phyloP scores from a whole-genome alignment of 2,888 invertebrate genomes.

The Macaria notata region DNA sequence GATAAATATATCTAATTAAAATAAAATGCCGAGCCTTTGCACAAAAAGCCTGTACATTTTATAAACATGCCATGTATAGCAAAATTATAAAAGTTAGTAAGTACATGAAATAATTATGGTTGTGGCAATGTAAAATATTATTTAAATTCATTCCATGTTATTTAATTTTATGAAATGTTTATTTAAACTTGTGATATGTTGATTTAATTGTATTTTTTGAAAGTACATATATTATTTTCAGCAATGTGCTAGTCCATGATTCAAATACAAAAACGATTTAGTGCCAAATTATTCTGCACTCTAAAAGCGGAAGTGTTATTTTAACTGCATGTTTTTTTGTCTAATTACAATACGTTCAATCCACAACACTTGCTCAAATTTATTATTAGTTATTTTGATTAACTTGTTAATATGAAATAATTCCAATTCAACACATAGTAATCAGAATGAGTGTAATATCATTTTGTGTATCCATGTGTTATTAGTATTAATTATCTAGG shows the following conservation, averaged over 20 bases:
- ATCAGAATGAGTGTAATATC: too few relatives aligned
- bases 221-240: slow-evolving; percentile 14
- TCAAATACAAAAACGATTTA: slow-evolving; percentile 46
- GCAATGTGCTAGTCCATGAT: slow-evolving; percentile 61
- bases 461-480: too few relatives aligned
- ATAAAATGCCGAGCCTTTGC: slow-evolving; percentile 55
- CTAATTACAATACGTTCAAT: too few relatives aligned
- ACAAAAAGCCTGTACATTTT: slow-evolving; percentile 11
- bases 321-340: slow-evolving; percentile 24
- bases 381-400: too few relatives aligned
- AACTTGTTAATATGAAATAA: too few relatives aligned
- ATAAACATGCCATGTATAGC: slow-evolving; percentile 2
- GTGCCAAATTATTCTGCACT: slow-evolving; percentile 71
- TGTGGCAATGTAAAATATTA: slow-evolving; percentile 18
- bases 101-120: slow-evolving; percentile 21
- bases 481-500: too few relatives aligned
- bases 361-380: too few relatives aligned
- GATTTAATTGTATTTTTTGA: slow-evolving; percentile 16
- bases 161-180: slow-evolving; percentile 9
- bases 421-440: too few relatives aligned
- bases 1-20: slow-evolving; percentile 52
- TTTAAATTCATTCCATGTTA: slow-evolving; percentile 11
- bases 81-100: slow-evolving; percentile 2
- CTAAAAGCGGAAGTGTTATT: slow-evolving; percentile 37
- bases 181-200: slow-evolving; percentile 29